Evolutionary conservation across 2,888 invertebrate genomes (phyloP).

Genomic region (Linnaemya vulpina): DNA sequence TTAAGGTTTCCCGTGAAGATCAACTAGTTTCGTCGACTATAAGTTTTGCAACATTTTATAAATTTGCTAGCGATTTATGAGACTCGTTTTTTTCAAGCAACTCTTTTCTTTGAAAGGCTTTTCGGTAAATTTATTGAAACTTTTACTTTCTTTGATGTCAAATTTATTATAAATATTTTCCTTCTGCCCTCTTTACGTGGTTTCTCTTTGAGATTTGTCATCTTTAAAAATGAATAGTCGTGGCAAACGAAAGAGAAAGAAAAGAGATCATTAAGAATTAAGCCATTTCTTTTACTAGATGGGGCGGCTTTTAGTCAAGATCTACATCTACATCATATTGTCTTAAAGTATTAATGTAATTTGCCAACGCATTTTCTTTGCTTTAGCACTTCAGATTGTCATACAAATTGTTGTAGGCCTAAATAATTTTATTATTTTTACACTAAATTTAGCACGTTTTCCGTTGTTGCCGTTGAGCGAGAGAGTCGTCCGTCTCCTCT

Average conservation of each 20-base stretch:
- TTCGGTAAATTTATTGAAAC: conserved; percentile 29
- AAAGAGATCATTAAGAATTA: conserved; percentile 59
- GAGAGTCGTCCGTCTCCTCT: background rate
- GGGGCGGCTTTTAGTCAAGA: conserved; percentile 53
- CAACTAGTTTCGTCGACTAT: too few species aligned
- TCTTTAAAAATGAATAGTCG: conserved; percentile 58
- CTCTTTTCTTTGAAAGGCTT: background rate
- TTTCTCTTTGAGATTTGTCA: conserved; percentile 55
- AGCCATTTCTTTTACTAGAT: conserved; percentile 59
- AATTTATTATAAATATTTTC: conserved; percentile 2
- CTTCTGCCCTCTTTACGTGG: background rate
- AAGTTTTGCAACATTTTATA: background rate
- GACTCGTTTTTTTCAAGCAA: background rate
- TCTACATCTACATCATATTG: conserved; percentile 39
- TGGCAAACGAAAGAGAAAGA: conserved; percentile 4
- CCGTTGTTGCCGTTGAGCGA: conserved; percentile 13
- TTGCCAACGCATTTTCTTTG: conserved; percentile 69
- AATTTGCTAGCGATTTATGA: background rate
- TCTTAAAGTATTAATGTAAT: conserved; percentile 69
- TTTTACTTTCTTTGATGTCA: conserved; percentile 44
- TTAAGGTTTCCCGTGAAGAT: too few species aligned
- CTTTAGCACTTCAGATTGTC: conserved; percentile 68
- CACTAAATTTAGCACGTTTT: conserved; percentile 69
- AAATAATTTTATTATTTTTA: conserved; percentile 60
- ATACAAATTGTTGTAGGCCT: conserved; percentile 63